phyloP scores from a whole-genome alignment of 2,888 invertebrate species.

The Cantharis rufa region DNA sequence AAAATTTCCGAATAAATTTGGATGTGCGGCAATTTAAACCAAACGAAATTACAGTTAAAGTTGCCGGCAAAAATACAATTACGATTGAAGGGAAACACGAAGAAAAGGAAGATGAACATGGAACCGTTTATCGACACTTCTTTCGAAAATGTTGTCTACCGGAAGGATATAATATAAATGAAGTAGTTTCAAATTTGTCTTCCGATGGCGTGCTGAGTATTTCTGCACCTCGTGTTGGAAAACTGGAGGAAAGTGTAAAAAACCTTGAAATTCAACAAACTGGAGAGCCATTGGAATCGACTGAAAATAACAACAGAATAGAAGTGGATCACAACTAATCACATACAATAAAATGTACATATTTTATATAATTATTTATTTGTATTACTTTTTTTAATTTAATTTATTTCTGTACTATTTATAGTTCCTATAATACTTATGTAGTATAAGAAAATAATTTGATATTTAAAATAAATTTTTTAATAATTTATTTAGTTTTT shows the following conservation, averaged over 20 bases:
- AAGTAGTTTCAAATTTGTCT: slow-evolving; percentile 73
- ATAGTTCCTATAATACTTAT: too few relatives aligned
- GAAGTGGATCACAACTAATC: not conserved
- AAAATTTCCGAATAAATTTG: slow-evolving; percentile 70
- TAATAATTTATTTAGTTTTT: too few relatives aligned
- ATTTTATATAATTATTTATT: not conserved
- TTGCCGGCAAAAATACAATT: slow-evolving; percentile 64
- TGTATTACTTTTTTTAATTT: too few relatives aligned
- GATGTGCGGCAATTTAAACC: slow-evolving; percentile 80
- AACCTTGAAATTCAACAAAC: slow-evolving; percentile 55
- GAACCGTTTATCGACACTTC: slow-evolving; percentile 74
- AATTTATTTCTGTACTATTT: too few relatives aligned
- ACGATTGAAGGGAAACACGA: slow-evolving; percentile 79
- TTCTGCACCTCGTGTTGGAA: slow-evolving; percentile 62
- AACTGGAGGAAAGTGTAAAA: slow-evolving; percentile 51
- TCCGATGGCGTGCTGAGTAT: slow-evolving; percentile 73
- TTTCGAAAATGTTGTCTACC: slow-evolving; percentile 74
- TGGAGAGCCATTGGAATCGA: slow-evolving; percentile 35
- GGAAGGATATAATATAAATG: slow-evolving; percentile 70
- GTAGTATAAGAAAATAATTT: too few relatives aligned
- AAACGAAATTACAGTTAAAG: slow-evolving; percentile 75
- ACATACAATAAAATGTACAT: not conserved
- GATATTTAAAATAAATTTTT: too few relatives aligned
- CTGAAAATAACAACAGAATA: not conserved
- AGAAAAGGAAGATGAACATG: slow-evolving; percentile 73